These are phyloP conservation scores for Jaculus jaculus DNA, from an alignment of 2,113 vertebrate genomes.

Conservation along the genomic window DNA sequence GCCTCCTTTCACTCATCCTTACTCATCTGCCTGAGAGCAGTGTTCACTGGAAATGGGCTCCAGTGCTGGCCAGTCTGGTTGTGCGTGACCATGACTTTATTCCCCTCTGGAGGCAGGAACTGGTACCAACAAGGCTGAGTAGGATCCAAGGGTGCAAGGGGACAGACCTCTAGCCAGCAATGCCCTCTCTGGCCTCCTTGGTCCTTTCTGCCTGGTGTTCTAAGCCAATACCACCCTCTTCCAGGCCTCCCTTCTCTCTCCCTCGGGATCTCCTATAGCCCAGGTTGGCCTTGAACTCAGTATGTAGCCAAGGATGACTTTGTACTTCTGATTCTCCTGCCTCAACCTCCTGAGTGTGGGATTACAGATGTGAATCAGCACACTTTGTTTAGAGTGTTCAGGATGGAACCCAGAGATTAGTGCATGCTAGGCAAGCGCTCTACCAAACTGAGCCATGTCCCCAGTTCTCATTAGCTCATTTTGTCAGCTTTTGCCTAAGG, in stretches of 20 bases:
- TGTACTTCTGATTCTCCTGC: neutral
- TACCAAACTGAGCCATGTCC: neutral
- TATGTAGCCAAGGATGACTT: neutral
- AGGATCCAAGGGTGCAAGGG: neutral
- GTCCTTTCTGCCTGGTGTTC: neutral
- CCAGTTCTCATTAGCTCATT: neutral
- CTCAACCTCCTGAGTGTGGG: neutral
- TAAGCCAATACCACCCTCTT: neutral
- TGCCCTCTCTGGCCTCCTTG: neutral
- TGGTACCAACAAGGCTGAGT: neutral
- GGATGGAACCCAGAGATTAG: neutral
- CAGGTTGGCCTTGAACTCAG: neutral
- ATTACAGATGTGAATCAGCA: neutral
- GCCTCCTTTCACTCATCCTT: neutral
- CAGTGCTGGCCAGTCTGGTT: neutral
- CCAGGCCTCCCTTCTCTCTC: neutral
- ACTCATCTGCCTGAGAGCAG: neutral
- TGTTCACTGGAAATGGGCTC: neutral
- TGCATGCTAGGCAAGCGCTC: neutral
- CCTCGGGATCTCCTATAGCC: neutral
- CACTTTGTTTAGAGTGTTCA: too few relatives aligned
- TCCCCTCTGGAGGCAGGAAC: constrained; percentile 21
- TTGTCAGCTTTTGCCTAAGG: neutral
- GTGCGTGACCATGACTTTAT: neutral
- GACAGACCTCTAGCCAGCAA: neutral